Evolutionary conservation across 2,888 invertebrate species (phyloP).

Genomic region (Drosophila helvetica): DNA sequence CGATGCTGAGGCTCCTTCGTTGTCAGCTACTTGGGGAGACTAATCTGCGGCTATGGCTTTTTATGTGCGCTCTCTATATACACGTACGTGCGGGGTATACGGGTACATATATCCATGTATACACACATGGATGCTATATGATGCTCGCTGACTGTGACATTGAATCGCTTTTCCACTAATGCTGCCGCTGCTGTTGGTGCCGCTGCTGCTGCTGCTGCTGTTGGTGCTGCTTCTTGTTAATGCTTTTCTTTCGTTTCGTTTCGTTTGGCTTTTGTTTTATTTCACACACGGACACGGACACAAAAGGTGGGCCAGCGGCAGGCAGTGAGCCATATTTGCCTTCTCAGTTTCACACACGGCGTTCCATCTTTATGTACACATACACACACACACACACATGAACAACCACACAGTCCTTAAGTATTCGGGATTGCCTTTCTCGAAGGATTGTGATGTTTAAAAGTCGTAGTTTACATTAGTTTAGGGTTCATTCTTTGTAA

Average conservation of each 20-base stretch:
- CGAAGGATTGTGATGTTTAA: conserved; percentile 41
- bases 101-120: conserved; percentile 46
- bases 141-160: conserved; percentile 66
- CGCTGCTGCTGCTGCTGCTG: conserved; percentile 37
- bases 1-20: conserved; percentile 1
- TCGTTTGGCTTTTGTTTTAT: conserved; percentile 50
- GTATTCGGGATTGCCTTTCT: conserved; percentile 23
- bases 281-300: conserved; percentile 58
- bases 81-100: conserved; percentile 12
- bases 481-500: conserved; percentile 65
- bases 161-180: conserved; percentile 67
- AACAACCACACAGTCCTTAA: neutral
- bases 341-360: conserved; percentile 50
- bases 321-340: conserved; percentile 48
- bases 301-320: conserved; percentile 64
- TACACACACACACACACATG: conserved; percentile 24
- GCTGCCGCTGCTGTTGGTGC: conserved; percentile 19
- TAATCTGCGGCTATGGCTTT: conserved; percentile 65
- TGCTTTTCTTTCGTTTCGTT: conserved; percentile 14
- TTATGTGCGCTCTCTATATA: conserved; percentile 38
- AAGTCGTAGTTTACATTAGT: conserved; percentile 51
- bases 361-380: conserved; percentile 44
- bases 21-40: conserved; percentile 35
- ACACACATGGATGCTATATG: conserved; percentile 17
- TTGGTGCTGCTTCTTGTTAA: conserved; percentile 29